phyloP scores from a whole-genome alignment of 2,797 vertebrate species.

The Anomalospiza imberbis region DNA sequence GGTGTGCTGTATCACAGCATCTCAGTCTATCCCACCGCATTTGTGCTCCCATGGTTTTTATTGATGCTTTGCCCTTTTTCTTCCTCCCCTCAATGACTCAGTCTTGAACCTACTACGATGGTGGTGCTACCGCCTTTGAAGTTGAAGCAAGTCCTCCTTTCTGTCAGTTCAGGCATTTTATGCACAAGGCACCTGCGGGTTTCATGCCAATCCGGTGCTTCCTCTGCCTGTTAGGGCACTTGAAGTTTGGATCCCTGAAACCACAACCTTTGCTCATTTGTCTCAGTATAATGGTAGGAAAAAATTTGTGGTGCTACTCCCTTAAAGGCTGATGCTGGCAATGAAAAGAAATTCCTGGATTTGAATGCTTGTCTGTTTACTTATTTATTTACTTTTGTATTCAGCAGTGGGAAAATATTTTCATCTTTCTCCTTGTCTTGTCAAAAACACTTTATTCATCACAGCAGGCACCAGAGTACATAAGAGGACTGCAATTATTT shows the following conservation, averaged over 20 bases:
- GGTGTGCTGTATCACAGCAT: conserved; percentile 32
- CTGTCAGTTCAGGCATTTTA: background rate
- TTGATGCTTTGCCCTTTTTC: background rate
- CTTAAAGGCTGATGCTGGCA: conserved; percentile 34
- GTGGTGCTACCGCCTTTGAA: background rate
- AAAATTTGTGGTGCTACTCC: conserved; percentile 10
- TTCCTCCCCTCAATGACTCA: background rate
- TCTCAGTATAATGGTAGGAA: conserved; percentile 7
- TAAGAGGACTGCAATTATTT: background rate
- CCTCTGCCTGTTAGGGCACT: background rate
- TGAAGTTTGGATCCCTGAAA: background rate
- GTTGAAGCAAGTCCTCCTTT: background rate
- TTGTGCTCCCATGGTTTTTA: background rate
- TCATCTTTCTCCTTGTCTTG: conserved; percentile 21
- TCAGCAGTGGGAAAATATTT: conserved; percentile 46
- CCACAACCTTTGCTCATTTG: conserved; percentile 31
- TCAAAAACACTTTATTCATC: conserved; percentile 49
- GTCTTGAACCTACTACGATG: background rate
- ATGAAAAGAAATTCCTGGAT: conserved; percentile 37
- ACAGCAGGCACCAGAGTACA: background rate
- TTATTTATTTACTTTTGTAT: conserved; percentile 45
- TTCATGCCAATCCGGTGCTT: background rate
- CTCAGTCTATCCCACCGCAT: background rate
- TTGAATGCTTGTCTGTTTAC: conserved; percentile 39
- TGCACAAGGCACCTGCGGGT: background rate